Evolutionary conservation across 2,888 invertebrate genomes (phyloP).

Genomic region (Spatulosminthurus flaviceps): DNA sequence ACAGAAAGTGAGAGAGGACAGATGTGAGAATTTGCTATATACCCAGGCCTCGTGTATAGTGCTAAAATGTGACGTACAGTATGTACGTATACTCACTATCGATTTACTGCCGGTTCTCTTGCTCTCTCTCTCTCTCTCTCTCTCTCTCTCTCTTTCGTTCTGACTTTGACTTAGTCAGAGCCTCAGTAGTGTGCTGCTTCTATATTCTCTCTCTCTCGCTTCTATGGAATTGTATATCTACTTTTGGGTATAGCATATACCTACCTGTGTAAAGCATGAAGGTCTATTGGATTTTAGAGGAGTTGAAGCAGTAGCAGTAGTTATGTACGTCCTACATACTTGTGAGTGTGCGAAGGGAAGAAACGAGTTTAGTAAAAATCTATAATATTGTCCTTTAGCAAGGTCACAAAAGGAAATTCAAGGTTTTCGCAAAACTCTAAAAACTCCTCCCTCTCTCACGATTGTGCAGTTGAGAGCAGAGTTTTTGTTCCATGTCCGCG

Average conservation of each 20-base stretch:
- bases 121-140: no score
- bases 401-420: constrained; percentile 62
- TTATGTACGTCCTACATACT: no score
- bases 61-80: neutral
- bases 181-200: neutral
- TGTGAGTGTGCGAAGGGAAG: neutral
- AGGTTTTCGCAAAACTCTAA: constrained; percentile 61
- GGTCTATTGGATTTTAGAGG: no score
- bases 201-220: neutral
- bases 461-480: constrained; percentile 5
- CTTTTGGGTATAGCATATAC: neutral
- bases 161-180: no score
- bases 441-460: constrained; percentile 38
- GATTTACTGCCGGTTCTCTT: neutral
- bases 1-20: constrained; percentile 32
- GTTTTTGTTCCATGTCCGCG: constrained; percentile 9
- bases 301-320: no score
- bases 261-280: no score
- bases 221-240: constrained; percentile 10
- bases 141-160: no score
- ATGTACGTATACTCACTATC: neutral
- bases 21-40: neutral
- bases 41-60: neutral
- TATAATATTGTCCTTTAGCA: constrained; percentile 64
- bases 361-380: constrained; percentile 54